A percentile compares a stretch with the other conserved stretches of the same genome.
These are phyloP conservation scores for Papilio helenus DNA, from an alignment of 1,140 invertebrate genomes.

Conservation along the genomic window DNA sequence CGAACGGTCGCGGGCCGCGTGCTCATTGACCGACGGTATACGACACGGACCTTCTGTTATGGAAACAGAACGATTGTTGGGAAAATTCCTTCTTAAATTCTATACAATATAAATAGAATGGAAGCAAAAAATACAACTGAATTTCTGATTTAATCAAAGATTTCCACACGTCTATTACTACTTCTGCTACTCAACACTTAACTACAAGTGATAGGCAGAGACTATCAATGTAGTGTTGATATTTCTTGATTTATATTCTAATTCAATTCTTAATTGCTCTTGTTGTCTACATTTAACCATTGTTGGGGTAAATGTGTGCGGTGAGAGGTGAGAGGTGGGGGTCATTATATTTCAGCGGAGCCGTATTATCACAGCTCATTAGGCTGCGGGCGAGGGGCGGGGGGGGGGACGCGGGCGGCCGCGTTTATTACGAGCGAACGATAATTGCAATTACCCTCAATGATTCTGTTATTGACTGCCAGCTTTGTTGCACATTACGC, in stretches of 20 bases:
- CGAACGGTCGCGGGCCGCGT: neutral
- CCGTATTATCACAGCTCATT: conserved; percentile 30
- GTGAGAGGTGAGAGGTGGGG: neutral
- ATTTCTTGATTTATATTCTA: neutral
- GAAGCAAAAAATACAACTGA: neutral
- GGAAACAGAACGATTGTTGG: neutral
- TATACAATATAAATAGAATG: neutral
- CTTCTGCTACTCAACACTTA: neutral
- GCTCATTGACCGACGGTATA: neutral
- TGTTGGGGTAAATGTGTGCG: neutral
- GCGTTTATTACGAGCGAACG: conserved; percentile 31
- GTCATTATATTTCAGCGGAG: conserved; percentile 21
- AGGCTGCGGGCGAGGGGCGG: neutral
- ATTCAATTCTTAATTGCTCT: no score
- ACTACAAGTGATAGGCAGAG: neutral
- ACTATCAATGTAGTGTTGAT: neutral
- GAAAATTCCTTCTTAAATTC: conserved; percentile 11
- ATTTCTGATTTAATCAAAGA: neutral
- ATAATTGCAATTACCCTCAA: conserved; percentile 34
- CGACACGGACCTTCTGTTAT: neutral
- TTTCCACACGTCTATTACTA: neutral
- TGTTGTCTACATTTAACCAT: neutral
- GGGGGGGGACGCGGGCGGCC: neutral
- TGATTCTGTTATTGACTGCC: conserved; percentile 34
- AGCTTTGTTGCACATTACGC: conserved; percentile 15